Base-by-base conservation (phyloP, 1,140 invertebrate genomes). In the Panonychus citri region DNA sequence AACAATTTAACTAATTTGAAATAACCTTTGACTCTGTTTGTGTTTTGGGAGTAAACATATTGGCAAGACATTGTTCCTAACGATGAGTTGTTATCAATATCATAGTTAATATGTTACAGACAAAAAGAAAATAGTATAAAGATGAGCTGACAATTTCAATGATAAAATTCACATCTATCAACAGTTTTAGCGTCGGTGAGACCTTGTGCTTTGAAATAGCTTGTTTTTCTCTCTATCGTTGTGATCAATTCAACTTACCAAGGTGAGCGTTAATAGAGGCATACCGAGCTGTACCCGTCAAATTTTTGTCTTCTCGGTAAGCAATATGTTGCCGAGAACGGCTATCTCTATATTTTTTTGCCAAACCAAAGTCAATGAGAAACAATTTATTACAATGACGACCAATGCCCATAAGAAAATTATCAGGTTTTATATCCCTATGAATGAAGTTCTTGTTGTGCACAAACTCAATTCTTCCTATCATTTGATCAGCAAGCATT, bases 401-500 rank as follows among this genome's bases (percentile, higher is more conserved):
- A 12, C 69, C 69, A 56, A 68, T 68, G 26, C 69, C 73, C 73
- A 75, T 75, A 48, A 74, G 62, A 62, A 74, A 75, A 62, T 75
- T 74, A 59, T 74, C 73, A 43, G 73, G 71, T 61, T 73, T 73
- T 26, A 70, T 68, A 57, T 70, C 68, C 59, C 68, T 60, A 66
- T 79, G 77, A 56, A 79, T 78, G 64, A 79, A 79, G 63, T 77
- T 76, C 66, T 78, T 78, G 59, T 71, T 74, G 63, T 80, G 78
- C 42, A 79, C 73, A 67, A 73, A 79, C 61, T 80, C 77, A 63
- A 79, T 76, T 53, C 77, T 66, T 57, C 69, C 69, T 55, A 77
- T 71, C 74, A 76, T 75, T 68, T 91, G 90, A 69, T 95, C 90
- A 64, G 89, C 89, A 61, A 96, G 71, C 86, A 96, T 94, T 21